Percentiles rank a stretch among this genome's conserved stretches.
phyloP scores from a whole-genome alignment of 1,140 invertebrate species.

The Akabosia matsudoensis region DNA sequence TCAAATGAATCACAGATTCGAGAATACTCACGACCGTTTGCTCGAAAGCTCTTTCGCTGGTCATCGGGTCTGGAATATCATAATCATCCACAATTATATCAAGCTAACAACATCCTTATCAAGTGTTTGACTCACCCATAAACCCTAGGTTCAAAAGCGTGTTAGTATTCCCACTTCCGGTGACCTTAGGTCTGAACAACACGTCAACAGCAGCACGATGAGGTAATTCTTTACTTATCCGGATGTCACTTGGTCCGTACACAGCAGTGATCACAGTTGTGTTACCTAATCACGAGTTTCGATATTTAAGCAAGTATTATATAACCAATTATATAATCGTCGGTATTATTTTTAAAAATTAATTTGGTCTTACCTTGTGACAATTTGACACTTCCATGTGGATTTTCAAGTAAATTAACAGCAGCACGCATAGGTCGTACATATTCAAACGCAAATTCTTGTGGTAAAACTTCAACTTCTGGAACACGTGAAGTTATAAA shows the following conservation, averaged over 20 bases:
- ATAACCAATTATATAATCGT: too few relatives aligned
- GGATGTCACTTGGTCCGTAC: constrained; percentile 40
- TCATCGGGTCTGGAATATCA: constrained; percentile 30
- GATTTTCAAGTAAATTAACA: constrained; percentile 31
- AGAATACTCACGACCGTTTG: constrained; percentile 31
- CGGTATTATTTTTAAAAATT: too few relatives aligned
- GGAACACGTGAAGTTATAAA: not conserved
- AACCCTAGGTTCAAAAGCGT: not conserved
- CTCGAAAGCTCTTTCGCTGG: constrained; percentile 39
- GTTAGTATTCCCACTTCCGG: constrained; percentile 24
- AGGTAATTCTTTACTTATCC: constrained; percentile 43
- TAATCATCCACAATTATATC: not conserved
- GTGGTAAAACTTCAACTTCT: not conserved
- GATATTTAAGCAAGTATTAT: not conserved
- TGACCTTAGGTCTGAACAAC: constrained; percentile 42
- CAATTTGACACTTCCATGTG: constrained; percentile 40
- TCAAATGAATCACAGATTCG: constrained; percentile 41
- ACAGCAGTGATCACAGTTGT: constrained; percentile 39
- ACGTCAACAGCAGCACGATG: constrained; percentile 43
- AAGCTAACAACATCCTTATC: not conserved
- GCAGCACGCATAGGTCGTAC: constrained; percentile 36
- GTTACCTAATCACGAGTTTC: constrained; percentile 39
- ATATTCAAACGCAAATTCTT: not conserved
- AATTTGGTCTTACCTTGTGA: constrained; percentile 37
- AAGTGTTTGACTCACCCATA: not conserved